Evolutionary conservation across 2,113 vertebrate genomes (phyloP), one percentile per base, ranked within the genome.

Genomic region (Lethenteron camtschaticum): DNA sequence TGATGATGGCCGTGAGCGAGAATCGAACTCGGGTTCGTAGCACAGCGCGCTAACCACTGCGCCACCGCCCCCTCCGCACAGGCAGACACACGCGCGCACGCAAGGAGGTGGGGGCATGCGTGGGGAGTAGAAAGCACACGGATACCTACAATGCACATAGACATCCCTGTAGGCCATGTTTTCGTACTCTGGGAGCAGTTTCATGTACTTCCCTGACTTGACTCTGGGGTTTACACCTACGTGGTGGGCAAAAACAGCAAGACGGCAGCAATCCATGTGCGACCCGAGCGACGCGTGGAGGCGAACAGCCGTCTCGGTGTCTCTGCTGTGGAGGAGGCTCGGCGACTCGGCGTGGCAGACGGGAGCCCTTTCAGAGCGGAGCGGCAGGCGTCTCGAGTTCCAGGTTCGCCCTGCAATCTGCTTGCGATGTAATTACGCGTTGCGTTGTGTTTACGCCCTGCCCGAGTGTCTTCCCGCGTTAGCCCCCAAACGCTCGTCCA

Each of bases 181-280:
- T 77, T 90, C 86, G 75, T 86, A 86, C 80, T 95, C 87, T 24
- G 89, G 90, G 72, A 92, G 88, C 75, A 92, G 84, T 83, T 84
- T 89, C 84, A 89, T 83, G 85, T 85, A 90, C 75, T 86, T 85
- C 71, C 87, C 88, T 55, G 87, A 95, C 82, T 86, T 94, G 82
- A 94, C 84, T 1, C 85, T 81, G 9, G 87, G 90, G 77, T 87
- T 85, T 79, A 91, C 81, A 87, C 88, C 90, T 41, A 41, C 41
- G 41, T 41, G 41, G 41, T 95, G 84, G 79, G 85, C 81, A 80
- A 81, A 83, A 75, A 83, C 77, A 85, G 82, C 75, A 77, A 70
- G 18, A 63, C 2, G 58, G 74, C 74, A 74, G 66, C 63, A 58
- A n/a, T 2, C 55, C 57, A n/a, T 12, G 55, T 58, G 0, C 2